Conservation (phyloP, 2,797 vertebrate species). For the Pangasius macronema region DNA sequence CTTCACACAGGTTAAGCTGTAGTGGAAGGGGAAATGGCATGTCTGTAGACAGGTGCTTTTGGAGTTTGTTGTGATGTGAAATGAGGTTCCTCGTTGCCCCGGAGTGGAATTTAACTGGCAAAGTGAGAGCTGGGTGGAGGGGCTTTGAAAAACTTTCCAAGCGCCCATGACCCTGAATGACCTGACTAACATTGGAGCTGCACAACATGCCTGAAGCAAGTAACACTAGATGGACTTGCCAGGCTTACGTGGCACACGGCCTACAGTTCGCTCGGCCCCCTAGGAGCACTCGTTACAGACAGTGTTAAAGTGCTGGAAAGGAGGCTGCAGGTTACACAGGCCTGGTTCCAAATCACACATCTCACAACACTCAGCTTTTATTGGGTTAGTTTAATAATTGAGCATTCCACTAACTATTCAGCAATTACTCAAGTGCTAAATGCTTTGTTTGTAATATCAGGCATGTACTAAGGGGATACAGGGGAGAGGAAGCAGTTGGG, state of each 20-base stretch:
- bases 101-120: slow-evolving; percentile 69
- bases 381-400: not conserved
- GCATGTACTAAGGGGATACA: not conserved
- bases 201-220: slow-evolving; percentile 69
- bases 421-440: not conserved
- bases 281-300: not conserved
- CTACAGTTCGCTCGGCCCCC: slow-evolving; percentile 21
- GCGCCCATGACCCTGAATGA: slow-evolving; percentile 68
- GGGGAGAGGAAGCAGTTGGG: not conserved
- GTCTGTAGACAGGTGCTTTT: slow-evolving; percentile 60
- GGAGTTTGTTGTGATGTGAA: slow-evolving; percentile 61
- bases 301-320: slow-evolving; percentile 6
- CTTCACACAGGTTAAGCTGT: slow-evolving; percentile 62
- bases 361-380: not conserved
- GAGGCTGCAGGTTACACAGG: not conserved
- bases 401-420: not conserved
- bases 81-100: slow-evolving; percentile 63
- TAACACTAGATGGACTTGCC: slow-evolving; percentile 75
- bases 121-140: slow-evolving; percentile 43
- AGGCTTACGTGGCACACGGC: slow-evolving; percentile 69
- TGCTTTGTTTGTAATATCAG: not conserved
- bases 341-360: not conserved
- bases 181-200: slow-evolving; percentile 68
- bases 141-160: slow-evolving; percentile 70
- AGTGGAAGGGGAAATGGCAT: slow-evolving; percentile 62